Evolutionary conservation across 2,888 invertebrate species (phyloP).

Genomic region (Drosophila nigricruria): DNA sequence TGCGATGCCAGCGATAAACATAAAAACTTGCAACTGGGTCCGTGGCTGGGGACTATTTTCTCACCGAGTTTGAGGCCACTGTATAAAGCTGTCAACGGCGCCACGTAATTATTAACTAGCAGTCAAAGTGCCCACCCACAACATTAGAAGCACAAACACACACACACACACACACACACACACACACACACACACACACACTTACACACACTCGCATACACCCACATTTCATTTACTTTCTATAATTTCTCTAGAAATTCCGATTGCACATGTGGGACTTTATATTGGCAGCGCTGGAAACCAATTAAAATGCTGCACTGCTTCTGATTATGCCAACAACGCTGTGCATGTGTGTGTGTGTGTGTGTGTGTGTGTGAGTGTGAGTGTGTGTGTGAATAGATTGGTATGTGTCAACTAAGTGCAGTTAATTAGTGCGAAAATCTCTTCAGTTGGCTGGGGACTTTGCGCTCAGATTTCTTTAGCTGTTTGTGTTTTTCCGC

Average conservation of each 20-base stretch:
- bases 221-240: slow-evolving; percentile 73
- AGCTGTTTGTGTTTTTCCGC: slow-evolving; percentile 59
- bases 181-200: neutral
- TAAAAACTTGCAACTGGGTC: slow-evolving; percentile 17
- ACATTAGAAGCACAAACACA: slow-evolving; percentile 15
- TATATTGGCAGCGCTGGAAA: slow-evolving; percentile 75
- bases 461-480: slow-evolving; percentile 68
- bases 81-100: slow-evolving; percentile 63
- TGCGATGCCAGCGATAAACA: slow-evolving; percentile 48
- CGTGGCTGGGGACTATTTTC: neutral
- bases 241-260: slow-evolving; percentile 79
- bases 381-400: slow-evolving; percentile 64
- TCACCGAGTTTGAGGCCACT: slow-evolving; percentile 17
- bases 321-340: slow-evolving; percentile 72
- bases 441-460: slow-evolving; percentile 78
- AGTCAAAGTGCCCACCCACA: slow-evolving; percentile 34
- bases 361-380: slow-evolving; percentile 4
- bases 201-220: slow-evolving; percentile 20
- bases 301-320: slow-evolving; percentile 78
- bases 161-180: neutral
- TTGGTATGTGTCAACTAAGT: slow-evolving; percentile 80
- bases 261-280: slow-evolving; percentile 79
- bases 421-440: slow-evolving; percentile 81
- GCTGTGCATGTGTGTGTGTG: slow-evolving; percentile 10
- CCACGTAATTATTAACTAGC: slow-evolving; percentile 70